These are phyloP conservation scores for Microdon myrmicae DNA, from an alignment of 2,888 invertebrate genomes.

Conservation along the genomic window DNA sequence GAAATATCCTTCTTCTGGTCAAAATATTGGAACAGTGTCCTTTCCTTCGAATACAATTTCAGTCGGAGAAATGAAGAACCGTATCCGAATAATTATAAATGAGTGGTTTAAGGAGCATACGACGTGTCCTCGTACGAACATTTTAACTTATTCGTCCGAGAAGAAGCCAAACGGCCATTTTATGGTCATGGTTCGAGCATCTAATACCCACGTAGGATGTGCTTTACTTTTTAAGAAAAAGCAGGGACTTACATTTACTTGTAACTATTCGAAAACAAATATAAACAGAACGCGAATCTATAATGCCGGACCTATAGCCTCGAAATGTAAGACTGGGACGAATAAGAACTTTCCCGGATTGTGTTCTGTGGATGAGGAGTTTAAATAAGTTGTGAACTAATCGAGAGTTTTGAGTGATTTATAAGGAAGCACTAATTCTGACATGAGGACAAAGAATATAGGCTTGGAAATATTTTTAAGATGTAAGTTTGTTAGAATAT, in stretches of 20 bases:
- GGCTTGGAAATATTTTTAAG: too few species aligned
- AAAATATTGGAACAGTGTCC: conserved; percentile 41
- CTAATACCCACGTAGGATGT: conserved; percentile 46
- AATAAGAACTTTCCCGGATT: conserved; percentile 35
- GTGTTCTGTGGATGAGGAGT: conserved; percentile 38
- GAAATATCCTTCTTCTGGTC: conserved; percentile 44
- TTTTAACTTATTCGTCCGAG: conserved; percentile 1
- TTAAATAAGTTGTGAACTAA: too few species aligned
- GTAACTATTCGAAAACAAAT: conserved; percentile 54
- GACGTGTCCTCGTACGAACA: conserved; percentile 10
- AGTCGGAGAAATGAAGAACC: conserved; percentile 1
- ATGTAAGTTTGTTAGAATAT: too few species aligned
- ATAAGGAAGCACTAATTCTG: too few species aligned
- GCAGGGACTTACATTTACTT: conserved; percentile 31
- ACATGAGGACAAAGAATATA: too few species aligned
- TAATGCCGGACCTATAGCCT: conserved; percentile 32
- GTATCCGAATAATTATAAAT: conserved; percentile 18
- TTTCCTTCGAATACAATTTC: background rate
- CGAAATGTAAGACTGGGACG: conserved; percentile 38
- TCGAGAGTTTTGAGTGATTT: too few species aligned
- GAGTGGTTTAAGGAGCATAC: conserved; percentile 51
- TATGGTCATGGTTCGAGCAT: conserved; percentile 46
- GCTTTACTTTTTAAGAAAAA: conserved; percentile 28
- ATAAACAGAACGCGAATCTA: conserved; percentile 43
- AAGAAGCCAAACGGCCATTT: conserved; percentile 54